Conservation (phyloP, 2,113 vertebrate species). For the Nothoprocta perdicaria region DNA sequence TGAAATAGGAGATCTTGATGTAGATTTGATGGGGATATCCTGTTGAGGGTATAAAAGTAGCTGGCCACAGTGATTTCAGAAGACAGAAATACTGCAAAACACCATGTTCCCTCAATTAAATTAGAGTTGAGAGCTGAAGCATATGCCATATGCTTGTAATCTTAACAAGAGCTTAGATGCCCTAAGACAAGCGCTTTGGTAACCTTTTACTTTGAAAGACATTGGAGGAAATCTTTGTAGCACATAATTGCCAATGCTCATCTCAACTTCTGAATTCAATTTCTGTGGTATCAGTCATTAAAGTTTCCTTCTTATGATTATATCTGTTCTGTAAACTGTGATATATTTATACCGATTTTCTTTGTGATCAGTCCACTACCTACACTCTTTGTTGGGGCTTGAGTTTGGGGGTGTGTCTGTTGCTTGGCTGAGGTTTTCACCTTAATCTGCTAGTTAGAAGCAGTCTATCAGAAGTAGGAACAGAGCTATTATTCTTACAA, state of each 20-base stretch:
- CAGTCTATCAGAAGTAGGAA: neutral
- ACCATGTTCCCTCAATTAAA: neutral
- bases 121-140: neutral
- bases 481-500: neutral
- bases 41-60: neutral
- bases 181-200: neutral
- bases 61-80: neutral
- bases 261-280: neutral
- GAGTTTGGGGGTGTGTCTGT: neutral
- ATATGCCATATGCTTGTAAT: neutral
- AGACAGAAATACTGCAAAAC: neutral
- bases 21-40: neutral
- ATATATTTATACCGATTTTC: neutral
- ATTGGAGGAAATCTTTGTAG: neutral
- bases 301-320: neutral
- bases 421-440: neutral
- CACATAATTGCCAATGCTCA: neutral
- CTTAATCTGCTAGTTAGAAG: neutral
- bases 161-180: neutral
- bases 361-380: neutral
- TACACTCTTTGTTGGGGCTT: neutral
- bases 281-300: neutral
- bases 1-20: slow-evolving; percentile 30
- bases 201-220: neutral
- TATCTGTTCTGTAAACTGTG: neutral